Evolutionary conservation across 2,888 invertebrate species (phyloP), one percentile per base, ranked within the genome.

Genomic region (Melinaea menophilus): DNA sequence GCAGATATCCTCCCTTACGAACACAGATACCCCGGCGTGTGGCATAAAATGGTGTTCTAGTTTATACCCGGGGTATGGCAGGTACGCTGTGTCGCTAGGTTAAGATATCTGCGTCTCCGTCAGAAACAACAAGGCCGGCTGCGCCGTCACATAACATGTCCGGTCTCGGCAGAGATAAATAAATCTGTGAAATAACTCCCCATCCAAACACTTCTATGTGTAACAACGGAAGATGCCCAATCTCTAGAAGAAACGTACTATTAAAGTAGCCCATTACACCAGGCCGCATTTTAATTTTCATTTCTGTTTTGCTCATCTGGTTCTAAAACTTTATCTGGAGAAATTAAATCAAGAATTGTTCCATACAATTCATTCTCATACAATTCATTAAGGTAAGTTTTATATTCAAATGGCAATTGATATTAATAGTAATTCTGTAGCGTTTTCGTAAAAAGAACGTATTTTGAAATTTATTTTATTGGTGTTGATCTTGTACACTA

Each of bases 161-260:
- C 11, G 87, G 84, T 65, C 92, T 87, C 9, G 86, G 88, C 33
- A 93, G 73, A 55, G 81, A 80, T 35, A 93, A 75, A 74, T 91
- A 92, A 41, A 93, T 77, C 85, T 94, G 94, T 3, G 93, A 92
- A 64, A 92, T 87, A 2, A 92, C 91, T 11, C 92, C 93, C 80
- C 90, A 91, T 45, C 93, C 94, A 69, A 81, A 85, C 3, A 93
- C 88, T 64, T 85, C 85, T 55, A 94, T 88, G 0, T 82, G 78
- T 56, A 92, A 77, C n/a, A 92, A 87, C 55, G 92, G 88, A 48
- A 92, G 77, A 76, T 92, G 90, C 2, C 90, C 93, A 48, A 93
- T 84, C 91, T 93, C 85, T 68, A 92, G 81, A 64, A 84, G 71
- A 75, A 88, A 88, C 55, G 74, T 75, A 72, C 90, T 86, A 5